Evolutionary conservation across 37 sponge, comb jelly and placozoan species (phyloP).

Genomic region (Axinella damicornis): DNA sequence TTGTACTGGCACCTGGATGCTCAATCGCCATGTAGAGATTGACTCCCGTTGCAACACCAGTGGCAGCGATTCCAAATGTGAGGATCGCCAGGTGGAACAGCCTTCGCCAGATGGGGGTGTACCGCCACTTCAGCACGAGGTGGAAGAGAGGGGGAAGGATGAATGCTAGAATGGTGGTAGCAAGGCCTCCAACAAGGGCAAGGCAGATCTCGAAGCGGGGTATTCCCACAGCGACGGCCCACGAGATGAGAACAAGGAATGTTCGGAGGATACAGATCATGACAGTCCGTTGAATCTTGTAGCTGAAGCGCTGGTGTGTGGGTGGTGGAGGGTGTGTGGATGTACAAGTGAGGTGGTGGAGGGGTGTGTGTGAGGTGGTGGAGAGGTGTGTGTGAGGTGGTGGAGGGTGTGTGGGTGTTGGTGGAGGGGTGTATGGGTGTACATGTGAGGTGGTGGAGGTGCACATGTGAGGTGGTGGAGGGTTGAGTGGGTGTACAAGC

Average conservation of each 20-base stretch:
- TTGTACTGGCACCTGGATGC: neutral
- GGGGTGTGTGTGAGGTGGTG: neutral
- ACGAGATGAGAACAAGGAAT: slow-evolving; percentile 70
- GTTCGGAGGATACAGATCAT: slow-evolving; percentile 56
- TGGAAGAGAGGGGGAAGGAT: slow-evolving; percentile 87
- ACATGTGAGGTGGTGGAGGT: no score
- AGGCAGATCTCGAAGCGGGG: slow-evolving; percentile 82
- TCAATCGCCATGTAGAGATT: slow-evolving; percentile 65
- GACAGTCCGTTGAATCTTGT: neutral
- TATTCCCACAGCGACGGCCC: slow-evolving; percentile 71
- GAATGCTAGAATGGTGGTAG: slow-evolving; percentile 80
- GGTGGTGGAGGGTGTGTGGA: neutral
- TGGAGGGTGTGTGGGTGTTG: no score
- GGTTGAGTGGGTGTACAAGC: no score
- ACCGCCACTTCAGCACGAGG: slow-evolving; percentile 51
- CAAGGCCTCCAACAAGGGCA: slow-evolving; percentile 82
- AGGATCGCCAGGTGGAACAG: slow-evolving; percentile 65
- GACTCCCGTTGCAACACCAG: slow-evolving; percentile 57
- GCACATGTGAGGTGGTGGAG: no score
- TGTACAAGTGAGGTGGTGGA: neutral
- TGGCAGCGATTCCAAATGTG: slow-evolving; percentile 61
- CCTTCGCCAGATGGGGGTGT: slow-evolving; percentile 11
- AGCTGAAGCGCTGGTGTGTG: neutral
- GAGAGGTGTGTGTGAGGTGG: no score
- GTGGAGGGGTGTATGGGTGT: no score